Base-by-base conservation (phyloP, 2,113 vertebrate genomes). In the Cololabis saira region DNA sequence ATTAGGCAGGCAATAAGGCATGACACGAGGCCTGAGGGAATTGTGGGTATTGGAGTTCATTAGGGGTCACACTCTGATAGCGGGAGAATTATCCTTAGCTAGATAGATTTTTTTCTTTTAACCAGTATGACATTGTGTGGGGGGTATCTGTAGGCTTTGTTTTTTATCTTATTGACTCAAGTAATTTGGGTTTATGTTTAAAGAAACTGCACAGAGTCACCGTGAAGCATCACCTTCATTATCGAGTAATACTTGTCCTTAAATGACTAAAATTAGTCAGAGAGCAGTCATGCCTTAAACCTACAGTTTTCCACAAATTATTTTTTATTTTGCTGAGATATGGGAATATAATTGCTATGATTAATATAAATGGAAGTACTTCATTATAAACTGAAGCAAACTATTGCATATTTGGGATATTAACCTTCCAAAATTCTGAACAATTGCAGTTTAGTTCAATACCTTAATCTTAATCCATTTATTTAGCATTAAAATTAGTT, bases 1-100 rank as follows among this genome's bases (percentile, higher is more conserved):
- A 89, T 89, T 88, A 89, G 79, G 80, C 63, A 85, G 78, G 82
- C 73, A 88, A 83, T 83, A 86, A 82, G 78, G 74, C 83, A 71
- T 87, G 80, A 76, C 74, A 89, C 63, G 45, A 83, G 78, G 67
- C 85, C 73, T 67, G 54, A 42, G 86, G 83, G 80, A 81, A 76
- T 75, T 85, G 53, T 84, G 83, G 83, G 80, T 85, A 78, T 59
- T 75, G 57, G 59, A 83, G 85, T 87, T 76, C 78, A 85, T 76
- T 80, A 61, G 63, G 62, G 75, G 63, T 81, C 80, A 80, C 63
- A 71, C 52, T 76, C 61, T 58, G 45, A 68, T 57, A 73, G 65
- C 67, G 57, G 21, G 24, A 52, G 64, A 67, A 81, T 77, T 43
- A 57, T 47, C 44, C 41, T 67, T 37, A 9, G 63, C 15, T 33